phyloP scores from a whole-genome alignment of 2,888 invertebrate genomes.

The Coenonympha glycerion region DNA sequence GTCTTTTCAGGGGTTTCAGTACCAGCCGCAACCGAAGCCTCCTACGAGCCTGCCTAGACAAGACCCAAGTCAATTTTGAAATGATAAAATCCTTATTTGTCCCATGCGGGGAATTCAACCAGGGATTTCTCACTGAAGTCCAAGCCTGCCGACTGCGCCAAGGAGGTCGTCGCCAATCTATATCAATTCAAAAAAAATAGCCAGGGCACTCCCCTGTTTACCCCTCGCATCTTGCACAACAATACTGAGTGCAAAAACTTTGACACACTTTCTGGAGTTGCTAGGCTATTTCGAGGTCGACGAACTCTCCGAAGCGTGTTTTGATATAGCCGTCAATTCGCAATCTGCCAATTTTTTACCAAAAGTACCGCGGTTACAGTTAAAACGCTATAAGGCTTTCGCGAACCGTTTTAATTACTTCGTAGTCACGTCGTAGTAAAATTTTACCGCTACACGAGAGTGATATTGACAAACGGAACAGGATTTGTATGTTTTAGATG shows the following conservation, averaged over 20 bases:
- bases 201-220: no score
- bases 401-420: conserved; percentile 72
- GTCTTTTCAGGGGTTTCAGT: no score
- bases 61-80: no score
- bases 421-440: conserved; percentile 64
- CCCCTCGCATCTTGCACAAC: background rate
- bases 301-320: conserved; percentile 43
- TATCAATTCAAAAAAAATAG: no score
- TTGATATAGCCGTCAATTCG: conserved; percentile 68
- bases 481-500: conserved; percentile 12
- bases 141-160: no score
- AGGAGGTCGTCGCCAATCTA: no score
- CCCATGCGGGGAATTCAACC: no score
- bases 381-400: conserved; percentile 53
- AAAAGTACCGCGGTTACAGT: conserved; percentile 56
- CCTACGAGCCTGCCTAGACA: no score
- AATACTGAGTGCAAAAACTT: conserved; percentile 15
- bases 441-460: conserved; percentile 66
- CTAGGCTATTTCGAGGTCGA: conserved; percentile 36
- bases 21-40: no score
- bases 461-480: conserved; percentile 41
- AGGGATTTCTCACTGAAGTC: no score
- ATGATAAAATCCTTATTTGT: no score
- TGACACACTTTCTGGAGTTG: conserved; percentile 26
- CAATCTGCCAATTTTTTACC: conserved; percentile 50